These are phyloP conservation scores for Xestoiulus laeticollis DNA, from an alignment of 2,888 invertebrate genomes.

Conservation along the genomic window DNA sequence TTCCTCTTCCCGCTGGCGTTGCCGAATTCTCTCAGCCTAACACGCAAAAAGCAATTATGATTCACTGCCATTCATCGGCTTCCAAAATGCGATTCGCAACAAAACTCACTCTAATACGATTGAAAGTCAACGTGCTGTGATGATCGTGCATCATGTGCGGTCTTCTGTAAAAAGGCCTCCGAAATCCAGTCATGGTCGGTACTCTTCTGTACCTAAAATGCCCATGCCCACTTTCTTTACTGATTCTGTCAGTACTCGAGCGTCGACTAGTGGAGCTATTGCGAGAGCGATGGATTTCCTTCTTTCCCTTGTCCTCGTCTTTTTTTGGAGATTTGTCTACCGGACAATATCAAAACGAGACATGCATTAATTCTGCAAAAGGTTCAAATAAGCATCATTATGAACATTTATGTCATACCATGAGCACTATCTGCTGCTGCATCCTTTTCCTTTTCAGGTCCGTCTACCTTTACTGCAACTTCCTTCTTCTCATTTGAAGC, in stretches of 20 bases:
- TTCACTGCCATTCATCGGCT: background rate
- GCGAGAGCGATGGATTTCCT: slow-evolving; percentile 53
- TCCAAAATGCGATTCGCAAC: background rate
- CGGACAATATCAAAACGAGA: background rate
- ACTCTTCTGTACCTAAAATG: background rate
- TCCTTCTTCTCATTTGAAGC: slow-evolving; percentile 15
- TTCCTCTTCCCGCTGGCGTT: slow-evolving; percentile 80
- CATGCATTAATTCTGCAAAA: too few species aligned
- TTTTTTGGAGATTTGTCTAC: slow-evolving; percentile 9
- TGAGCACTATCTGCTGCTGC: slow-evolving; percentile 44
- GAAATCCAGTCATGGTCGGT: background rate
- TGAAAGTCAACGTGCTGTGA: slow-evolving; percentile 61
- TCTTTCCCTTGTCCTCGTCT: slow-evolving; percentile 58
- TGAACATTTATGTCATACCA: slow-evolving; percentile 31
- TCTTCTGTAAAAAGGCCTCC: slow-evolving; percentile 11
- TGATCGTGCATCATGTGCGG: slow-evolving; percentile 60
- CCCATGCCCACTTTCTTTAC: background rate
- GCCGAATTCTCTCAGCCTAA: slow-evolving; percentile 58
- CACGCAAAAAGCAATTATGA: background rate
- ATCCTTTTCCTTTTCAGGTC: background rate
- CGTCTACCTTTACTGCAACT: slow-evolving; percentile 23
- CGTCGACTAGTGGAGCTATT: slow-evolving; percentile 41
- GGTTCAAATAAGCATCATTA: background rate
- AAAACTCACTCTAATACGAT: slow-evolving; percentile 62
- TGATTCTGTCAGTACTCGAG: slow-evolving; percentile 17